Conservation (phyloP, 2,888 invertebrate species). For the Agonopterix alstromeriana region DNA sequence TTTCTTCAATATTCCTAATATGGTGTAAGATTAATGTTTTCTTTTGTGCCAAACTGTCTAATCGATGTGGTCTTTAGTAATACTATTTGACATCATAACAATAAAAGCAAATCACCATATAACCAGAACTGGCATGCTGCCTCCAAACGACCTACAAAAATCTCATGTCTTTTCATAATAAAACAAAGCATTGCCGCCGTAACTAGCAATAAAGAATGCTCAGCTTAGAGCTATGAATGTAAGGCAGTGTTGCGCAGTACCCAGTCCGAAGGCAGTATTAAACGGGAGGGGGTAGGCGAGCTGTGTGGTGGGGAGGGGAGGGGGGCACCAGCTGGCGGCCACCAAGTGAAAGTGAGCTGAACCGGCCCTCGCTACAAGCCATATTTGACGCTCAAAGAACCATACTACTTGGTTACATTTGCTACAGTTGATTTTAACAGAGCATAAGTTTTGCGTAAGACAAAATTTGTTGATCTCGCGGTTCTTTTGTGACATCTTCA, state of each 20-base stretch:
- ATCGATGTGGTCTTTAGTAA: too few relatives aligned
- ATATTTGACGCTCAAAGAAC: not conserved
- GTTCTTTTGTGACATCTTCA: not conserved
- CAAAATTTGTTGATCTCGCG: not conserved
- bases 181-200: too few relatives aligned
- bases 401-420: constrained; percentile 5
- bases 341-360: constrained; percentile 71
- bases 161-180: too few relatives aligned
- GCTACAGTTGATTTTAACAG: not conserved
- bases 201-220: constrained; percentile 1
- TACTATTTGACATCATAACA: too few relatives aligned
- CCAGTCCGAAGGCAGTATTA: constrained; percentile 31
- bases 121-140: too few relatives aligned
- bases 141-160: too few relatives aligned
- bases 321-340: constrained; percentile 61
- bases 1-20: too few relatives aligned
- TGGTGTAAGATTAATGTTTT: too few relatives aligned
- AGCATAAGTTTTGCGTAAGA: not conserved
- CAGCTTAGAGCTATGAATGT: constrained; percentile 29
- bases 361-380: constrained; percentile 31
- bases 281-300: constrained; percentile 18
- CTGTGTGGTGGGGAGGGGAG: constrained; percentile 6
- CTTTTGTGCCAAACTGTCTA: too few relatives aligned
- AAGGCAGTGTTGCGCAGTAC: constrained; percentile 63
- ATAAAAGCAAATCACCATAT: too few relatives aligned